These are phyloP conservation scores for Oreochromis mossambicus DNA, from an alignment of 2,797 vertebrate species.

Conservation along the genomic window DNA sequence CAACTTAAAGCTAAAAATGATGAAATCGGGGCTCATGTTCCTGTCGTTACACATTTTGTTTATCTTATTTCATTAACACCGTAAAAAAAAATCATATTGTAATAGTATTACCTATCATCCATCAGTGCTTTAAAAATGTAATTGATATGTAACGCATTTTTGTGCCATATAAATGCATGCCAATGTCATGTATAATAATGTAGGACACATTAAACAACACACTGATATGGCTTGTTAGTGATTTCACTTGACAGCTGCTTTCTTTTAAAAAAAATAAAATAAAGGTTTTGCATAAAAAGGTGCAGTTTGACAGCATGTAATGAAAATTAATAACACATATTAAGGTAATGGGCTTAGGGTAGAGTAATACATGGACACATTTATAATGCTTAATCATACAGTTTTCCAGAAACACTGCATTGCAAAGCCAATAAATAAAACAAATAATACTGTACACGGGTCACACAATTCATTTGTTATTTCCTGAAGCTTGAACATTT, in stretches of 20 bases:
- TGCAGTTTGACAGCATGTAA: slow-evolving; percentile 48
- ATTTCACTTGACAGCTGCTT: neutral
- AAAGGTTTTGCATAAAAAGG: slow-evolving; percentile 38
- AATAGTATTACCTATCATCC: slow-evolving; percentile 6
- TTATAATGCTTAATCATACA: slow-evolving; percentile 65
- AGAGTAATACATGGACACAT: slow-evolving; percentile 51
- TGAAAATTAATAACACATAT: slow-evolving; percentile 48
- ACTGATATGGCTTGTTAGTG: neutral
- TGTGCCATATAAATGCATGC: slow-evolving; percentile 12
- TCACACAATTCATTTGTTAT: slow-evolving; percentile 47
- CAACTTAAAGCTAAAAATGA: neutral
- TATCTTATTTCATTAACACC: slow-evolving; percentile 43
- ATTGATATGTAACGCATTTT: slow-evolving; percentile 5
- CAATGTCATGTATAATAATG: neutral
- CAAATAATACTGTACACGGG: slow-evolving; percentile 65
- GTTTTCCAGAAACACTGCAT: slow-evolving; percentile 65
- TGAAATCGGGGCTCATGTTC: slow-evolving; percentile 14
- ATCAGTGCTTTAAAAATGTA: slow-evolving; percentile 25
- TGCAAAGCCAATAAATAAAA: slow-evolving; percentile 78
- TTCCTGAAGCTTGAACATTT: slow-evolving; percentile 49
- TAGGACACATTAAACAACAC: neutral
- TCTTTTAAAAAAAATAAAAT: slow-evolving; percentile 5
- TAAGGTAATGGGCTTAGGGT: slow-evolving; percentile 16
- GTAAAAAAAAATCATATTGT: slow-evolving; percentile 18
- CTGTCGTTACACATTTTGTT: slow-evolving; percentile 40